These are phyloP conservation scores for Aproaerema taeniolella DNA, from an alignment of 2,888 invertebrate species.

Conservation along the genomic window DNA sequence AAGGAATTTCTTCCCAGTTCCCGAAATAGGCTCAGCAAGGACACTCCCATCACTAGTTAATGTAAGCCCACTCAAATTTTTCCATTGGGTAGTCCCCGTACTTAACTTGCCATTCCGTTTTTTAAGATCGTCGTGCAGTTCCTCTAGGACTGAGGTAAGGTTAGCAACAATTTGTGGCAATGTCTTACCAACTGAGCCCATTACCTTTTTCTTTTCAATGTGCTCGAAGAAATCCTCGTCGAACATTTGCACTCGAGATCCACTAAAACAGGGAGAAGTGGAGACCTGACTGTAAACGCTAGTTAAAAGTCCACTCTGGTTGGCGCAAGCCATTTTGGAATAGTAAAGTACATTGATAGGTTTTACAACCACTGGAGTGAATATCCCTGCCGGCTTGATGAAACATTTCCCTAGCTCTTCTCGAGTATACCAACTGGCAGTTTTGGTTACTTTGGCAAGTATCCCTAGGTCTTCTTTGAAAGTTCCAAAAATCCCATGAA, in stretches of 20 bases:
- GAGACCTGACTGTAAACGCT: neutral
- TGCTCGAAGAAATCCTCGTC: neutral
- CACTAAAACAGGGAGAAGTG: neutral
- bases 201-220: neutral
- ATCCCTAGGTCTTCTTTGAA: constrained; percentile 23
- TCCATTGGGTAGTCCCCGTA: constrained; percentile 4
- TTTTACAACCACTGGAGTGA: neutral
- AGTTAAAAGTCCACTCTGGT: neutral
- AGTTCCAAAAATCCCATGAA: constrained; percentile 24
- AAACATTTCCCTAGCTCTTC: constrained; percentile 19
- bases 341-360: too few species aligned
- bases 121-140: neutral
- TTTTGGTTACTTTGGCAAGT: constrained; percentile 14
- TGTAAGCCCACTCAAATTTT: too few species aligned
- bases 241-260: neutral
- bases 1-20: neutral
- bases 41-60: neutral
- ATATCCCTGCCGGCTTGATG: too few species aligned
- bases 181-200: neutral
- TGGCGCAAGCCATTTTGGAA: neutral
- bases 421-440: constrained; percentile 16
- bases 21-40: neutral
- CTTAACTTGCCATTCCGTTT: neutral
- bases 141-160: neutral
- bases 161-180: neutral